A percentile compares a stretch with the other conserved stretches of the same genome.
Evolutionary conservation across 1,140 invertebrate genomes (phyloP).

Genomic region (Harlomillsia oculata): DNA sequence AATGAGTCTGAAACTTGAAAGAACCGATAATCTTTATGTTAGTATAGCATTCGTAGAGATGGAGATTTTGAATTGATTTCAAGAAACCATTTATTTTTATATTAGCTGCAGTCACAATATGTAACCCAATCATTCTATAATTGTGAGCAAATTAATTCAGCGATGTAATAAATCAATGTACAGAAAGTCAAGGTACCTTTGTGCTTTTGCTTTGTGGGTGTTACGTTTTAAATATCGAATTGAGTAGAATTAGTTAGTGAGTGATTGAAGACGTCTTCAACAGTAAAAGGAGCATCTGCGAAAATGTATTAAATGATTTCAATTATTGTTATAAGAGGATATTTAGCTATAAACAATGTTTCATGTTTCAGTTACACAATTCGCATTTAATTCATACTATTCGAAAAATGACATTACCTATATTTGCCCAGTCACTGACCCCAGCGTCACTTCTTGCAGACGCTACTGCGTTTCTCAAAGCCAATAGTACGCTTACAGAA

Average conservation of each 20-base stretch:
- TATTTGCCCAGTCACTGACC: conserved; percentile 5
- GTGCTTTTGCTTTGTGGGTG: no score
- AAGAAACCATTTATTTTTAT: no score
- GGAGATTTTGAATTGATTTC: no score
- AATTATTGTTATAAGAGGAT: neutral
- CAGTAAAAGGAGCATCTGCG: neutral
- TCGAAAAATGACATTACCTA: neutral
- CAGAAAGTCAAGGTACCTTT: no score
- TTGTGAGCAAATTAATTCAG: no score
- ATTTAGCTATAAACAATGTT: neutral
- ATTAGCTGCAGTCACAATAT: no score
- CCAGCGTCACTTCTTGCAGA: conserved; percentile 51
- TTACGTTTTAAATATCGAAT: neutral
- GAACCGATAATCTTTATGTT: no score
- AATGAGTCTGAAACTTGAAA: no score
- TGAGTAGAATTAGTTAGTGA: neutral
- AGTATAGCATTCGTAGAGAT: no score
- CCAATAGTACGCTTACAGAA: conserved; percentile 53
- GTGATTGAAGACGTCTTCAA: neutral
- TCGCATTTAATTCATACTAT: neutral
- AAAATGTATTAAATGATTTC: neutral
- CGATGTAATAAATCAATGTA: no score
- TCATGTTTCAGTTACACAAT: neutral
- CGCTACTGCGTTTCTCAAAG: conserved; percentile 59
- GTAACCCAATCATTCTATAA: no score